These are phyloP conservation scores for Nasonovia ribisnigri DNA, from an alignment of 2,888 invertebrate species.

Conservation along the genomic window DNA sequence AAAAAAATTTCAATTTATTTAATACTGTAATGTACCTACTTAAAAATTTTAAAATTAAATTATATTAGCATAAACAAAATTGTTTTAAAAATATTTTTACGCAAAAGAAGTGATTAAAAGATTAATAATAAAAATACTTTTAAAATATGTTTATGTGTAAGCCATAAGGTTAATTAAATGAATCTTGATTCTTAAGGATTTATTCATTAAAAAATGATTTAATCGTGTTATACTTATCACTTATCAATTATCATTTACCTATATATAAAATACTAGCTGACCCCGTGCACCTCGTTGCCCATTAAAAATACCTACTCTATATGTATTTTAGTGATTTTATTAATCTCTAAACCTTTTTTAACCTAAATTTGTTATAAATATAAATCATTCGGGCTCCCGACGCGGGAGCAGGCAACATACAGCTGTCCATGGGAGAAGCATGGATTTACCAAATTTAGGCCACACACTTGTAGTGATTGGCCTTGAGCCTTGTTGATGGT, in stretches of 20 bases:
- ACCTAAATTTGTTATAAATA: no score
- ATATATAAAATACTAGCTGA: neutral
- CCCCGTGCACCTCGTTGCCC: no score
- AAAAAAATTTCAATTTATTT: no score
- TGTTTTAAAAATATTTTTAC: neutral
- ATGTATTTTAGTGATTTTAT: no score
- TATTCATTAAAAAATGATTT: neutral
- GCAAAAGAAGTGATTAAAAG: neutral
- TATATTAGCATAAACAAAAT: neutral
- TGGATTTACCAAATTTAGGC: no score
- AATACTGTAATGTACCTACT: neutral
- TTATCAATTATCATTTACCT: neutral
- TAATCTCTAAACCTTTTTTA: no score
- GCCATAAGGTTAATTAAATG: neutral
- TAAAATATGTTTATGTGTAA: neutral
- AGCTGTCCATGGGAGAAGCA: no score
- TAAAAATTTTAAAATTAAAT: neutral
- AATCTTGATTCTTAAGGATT: neutral
- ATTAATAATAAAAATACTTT: conserved; percentile 5
- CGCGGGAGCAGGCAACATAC: no score
- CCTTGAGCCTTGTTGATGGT: no score
- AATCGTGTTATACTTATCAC: neutral
- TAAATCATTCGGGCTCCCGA: no score
- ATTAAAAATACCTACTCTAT: no score
- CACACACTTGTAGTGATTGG: no score